Evolutionary conservation across 2,888 invertebrate species (phyloP), one percentile per base, ranked within the genome.

Genomic region (Perithous albicinctus): DNA sequence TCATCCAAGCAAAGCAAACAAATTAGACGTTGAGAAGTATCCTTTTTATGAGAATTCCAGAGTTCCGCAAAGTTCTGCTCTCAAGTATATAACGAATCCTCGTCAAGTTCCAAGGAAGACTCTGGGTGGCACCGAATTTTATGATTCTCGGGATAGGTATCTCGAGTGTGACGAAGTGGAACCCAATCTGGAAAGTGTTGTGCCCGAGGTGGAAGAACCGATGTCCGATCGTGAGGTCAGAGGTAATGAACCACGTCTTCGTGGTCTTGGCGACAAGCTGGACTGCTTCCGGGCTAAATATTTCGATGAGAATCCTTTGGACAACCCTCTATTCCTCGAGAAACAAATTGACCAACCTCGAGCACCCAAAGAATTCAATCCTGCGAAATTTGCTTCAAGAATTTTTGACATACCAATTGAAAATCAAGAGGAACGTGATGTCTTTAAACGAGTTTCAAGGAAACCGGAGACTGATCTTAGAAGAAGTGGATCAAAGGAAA

Each of bases 271-370:
- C 0, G 95, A 96, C 84, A 96, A 96, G 93, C 95, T 97, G 20
- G 95, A 96, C 84, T 97, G 97, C 88, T 94, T 96, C 32, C 96
- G 96, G 91, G 93, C 93, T 0, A 96, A 96, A 93, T 96, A 95
- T 90, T 97, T 97, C 90, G 97, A 96, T 0, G 93, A 94, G 80
- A 94, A 96, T 90, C 97, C 97, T 0, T 91, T 97, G 73, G 96
- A 96, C 85, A 96, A 95, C 93, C 96, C 96, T 0, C 93, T 97
- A 85, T 97, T 97, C 86, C 85, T 89, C 43, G 93, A 94, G 66
- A 89, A 91, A 61, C 74, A 86, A 12, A 88, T 93, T 1, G 91
- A 89, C 1, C 80, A 87, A 1, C 91, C 92, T 0, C 77, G 85
- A 7, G 78, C 85, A 3, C 89, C 91, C 0, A n/a, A 77, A 2